Conservation (phyloP, 2,797 vertebrate species). For the Onychomys leucogaster region DNA sequence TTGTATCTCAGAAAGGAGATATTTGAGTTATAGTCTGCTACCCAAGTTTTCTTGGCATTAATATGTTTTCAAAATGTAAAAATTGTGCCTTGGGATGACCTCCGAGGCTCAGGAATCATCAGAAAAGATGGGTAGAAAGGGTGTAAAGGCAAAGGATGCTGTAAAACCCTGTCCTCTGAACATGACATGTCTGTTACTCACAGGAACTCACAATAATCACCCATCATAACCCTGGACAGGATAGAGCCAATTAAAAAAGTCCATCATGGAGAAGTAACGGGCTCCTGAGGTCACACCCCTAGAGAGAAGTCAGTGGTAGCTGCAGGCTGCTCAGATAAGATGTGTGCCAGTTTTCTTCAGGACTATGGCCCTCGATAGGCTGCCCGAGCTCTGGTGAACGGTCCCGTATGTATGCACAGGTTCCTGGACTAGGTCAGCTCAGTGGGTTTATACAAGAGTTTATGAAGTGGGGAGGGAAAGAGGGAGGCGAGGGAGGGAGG, state of each 20-base stretch:
- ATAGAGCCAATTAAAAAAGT: neutral
- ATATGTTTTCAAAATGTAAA: conserved; percentile 21
- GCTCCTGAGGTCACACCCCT: neutral
- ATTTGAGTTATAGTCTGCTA: neutral
- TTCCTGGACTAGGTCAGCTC: neutral
- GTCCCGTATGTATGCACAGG: no score
- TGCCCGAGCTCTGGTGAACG: no score
- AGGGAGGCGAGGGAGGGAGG: no score
- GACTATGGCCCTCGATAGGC: neutral
- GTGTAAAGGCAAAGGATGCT: no score
- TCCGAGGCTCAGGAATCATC: neutral
- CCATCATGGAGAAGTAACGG: neutral
- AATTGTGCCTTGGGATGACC: neutral
- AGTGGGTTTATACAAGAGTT: neutral
- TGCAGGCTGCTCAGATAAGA: no score
- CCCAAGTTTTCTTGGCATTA: conserved; percentile 16
- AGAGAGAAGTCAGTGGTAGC: neutral
- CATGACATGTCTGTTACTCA: neutral
- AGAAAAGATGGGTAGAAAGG: neutral
- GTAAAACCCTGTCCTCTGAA: neutral
- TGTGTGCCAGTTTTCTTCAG: neutral
- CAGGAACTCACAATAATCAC: neutral
- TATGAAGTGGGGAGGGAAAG: neutral
- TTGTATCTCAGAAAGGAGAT: neutral
- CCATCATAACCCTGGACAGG: neutral